Conservation (phyloP, 2,113 vertebrate species). For the Psephotus haematonotus region DNA sequence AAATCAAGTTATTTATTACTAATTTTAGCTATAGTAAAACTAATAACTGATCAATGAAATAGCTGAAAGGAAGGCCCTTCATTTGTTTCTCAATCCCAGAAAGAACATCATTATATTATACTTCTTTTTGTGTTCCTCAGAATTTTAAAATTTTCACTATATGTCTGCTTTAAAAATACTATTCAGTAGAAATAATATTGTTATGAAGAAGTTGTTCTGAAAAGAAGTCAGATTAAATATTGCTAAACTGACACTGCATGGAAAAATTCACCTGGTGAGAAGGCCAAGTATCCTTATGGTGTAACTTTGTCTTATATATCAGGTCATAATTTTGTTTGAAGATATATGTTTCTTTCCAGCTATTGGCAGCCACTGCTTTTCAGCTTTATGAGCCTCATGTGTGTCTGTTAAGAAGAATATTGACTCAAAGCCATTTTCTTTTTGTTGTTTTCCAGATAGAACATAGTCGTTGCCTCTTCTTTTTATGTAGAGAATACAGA, state of each 20-base stretch:
- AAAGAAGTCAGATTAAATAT: constrained; percentile 8
- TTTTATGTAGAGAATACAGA: background rate
- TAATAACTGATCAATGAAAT: background rate
- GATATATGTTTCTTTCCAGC: constrained; percentile 1
- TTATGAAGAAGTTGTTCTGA: background rate
- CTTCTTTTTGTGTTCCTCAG: background rate
- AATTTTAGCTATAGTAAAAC: background rate
- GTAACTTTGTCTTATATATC: constrained; percentile 30
- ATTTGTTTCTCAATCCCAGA: background rate
- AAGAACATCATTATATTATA: background rate
- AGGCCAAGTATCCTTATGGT: constrained; percentile 11
- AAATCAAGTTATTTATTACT: background rate
- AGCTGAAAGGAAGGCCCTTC: background rate
- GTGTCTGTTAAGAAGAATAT: constrained; percentile 6
- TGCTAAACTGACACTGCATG: background rate
- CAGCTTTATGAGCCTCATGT: constrained; percentile 22
- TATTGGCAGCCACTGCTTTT: constrained; percentile 25
- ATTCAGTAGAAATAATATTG: background rate
- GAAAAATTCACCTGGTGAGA: constrained; percentile 27
- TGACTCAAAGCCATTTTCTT: constrained; percentile 1
- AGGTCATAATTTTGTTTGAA: constrained; percentile 41
- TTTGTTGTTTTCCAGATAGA: constrained; percentile 1
- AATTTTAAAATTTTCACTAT: background rate
- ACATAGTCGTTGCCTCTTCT: background rate
- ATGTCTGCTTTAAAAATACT: background rate